These are phyloP conservation scores for Coccyzus lansbergi DNA, from an alignment of 2,797 vertebrate species.

Conservation along the genomic window DNA sequence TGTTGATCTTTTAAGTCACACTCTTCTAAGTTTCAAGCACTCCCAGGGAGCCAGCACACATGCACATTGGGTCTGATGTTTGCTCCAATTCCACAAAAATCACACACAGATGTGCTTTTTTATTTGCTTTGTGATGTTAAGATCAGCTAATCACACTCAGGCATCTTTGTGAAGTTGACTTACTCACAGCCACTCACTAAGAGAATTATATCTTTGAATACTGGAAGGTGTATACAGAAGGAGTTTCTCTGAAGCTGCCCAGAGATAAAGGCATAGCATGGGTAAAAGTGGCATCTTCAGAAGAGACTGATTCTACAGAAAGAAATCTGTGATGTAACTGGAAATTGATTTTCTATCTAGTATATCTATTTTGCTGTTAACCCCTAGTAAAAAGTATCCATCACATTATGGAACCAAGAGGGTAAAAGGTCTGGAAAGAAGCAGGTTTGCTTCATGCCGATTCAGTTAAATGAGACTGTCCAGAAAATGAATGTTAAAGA, in stretches of 20 bases:
- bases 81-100: slow-evolving; percentile 1
- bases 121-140: slow-evolving; percentile 23
- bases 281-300: not conserved
- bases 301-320: not conserved
- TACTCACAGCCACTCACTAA: not conserved
- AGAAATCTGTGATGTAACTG: not conserved
- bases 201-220: not conserved
- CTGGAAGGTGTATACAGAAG: not conserved
- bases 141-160: not conserved
- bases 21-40: not conserved
- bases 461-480: not conserved
- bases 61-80: not conserved
- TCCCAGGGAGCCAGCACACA: not conserved
- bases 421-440: not conserved
- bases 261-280: not conserved
- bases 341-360: not conserved
- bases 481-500: not conserved
- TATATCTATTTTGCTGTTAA: not conserved
- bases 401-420: not conserved
- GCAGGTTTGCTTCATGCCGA: not conserved
- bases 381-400: not conserved
- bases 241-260: not conserved
- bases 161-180: not conserved
- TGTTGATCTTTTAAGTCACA: not conserved
- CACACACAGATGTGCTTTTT: not conserved